Percentiles rank a stretch among this genome's conserved stretches.
Conservation (phyloP, 2,888 invertebrate genomes). For the Ecliptopera silaceata region DNA sequence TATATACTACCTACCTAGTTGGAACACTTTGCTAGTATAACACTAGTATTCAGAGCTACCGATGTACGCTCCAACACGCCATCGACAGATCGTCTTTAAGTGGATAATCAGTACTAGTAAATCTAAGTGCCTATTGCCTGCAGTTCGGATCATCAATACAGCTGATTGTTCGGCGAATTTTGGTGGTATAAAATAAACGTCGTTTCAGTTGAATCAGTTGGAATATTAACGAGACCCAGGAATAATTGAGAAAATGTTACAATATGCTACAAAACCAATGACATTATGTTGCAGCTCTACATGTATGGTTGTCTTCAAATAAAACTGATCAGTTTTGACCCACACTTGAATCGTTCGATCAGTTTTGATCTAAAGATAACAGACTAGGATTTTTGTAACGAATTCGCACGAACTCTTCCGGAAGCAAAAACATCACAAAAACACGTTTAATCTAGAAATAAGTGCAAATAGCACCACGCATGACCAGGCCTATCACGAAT, state of each 20-base stretch:
- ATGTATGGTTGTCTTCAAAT: too few species aligned
- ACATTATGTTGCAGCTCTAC: too few species aligned
- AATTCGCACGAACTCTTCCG: not conserved
- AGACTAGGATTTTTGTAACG: too few species aligned
- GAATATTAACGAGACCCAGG: not conserved
- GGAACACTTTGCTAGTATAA: not conserved
- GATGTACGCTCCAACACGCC: not conserved
- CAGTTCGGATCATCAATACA: slow-evolving; percentile 22
- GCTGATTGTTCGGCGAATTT: slow-evolving; percentile 14
- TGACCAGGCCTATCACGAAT: slow-evolving; percentile 15
- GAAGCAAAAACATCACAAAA: not conserved
- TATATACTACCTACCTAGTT: not conserved
- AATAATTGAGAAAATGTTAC: too few species aligned
- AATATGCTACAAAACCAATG: too few species aligned
- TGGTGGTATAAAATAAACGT: too few species aligned
- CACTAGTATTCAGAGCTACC: too few species aligned
- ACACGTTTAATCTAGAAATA: slow-evolving; percentile 8
- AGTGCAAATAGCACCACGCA: slow-evolving; percentile 20
- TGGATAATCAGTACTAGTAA: slow-evolving; percentile 20
- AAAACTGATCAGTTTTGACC: too few species aligned
- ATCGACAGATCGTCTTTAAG: slow-evolving; percentile 19
- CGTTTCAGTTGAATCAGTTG: not conserved
- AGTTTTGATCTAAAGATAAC: too few species aligned
- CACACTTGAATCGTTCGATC: too few species aligned
- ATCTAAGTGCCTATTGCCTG: slow-evolving; percentile 11